Evolutionary conservation across 1,140 invertebrate species (phyloP), one percentile per base, ranked within the genome.

Genomic region (Anthonomus grandis): DNA sequence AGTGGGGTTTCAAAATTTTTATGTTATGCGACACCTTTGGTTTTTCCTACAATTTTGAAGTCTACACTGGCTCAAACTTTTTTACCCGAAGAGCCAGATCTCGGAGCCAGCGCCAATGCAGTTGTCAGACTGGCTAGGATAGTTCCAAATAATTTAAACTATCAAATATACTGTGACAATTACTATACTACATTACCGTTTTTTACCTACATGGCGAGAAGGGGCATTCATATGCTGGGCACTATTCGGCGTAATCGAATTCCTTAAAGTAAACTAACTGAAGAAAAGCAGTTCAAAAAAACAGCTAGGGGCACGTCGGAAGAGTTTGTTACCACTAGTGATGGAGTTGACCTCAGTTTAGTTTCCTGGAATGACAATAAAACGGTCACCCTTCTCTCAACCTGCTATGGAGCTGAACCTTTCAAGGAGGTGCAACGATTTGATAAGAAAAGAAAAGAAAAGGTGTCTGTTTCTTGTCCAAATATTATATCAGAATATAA

Each of bases 211-310:
- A n/a, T n/a, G n/a, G n/a, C n/a, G n/a, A n/a, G n/a, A n/a, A n/a
- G n/a, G n/a, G n/a, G n/a, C n/a, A n/a, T n/a, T n/a, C n/a, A n/a
- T n/a, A n/a, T n/a, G n/a, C 19, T 53, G 50, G 24, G n/a, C 2
- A 67, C 62, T 22, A 39, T 64, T 39, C 27, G 58, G 5, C 23
- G 58, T 55, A 64, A 67, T 39, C 46, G 62, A 49, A 38, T 67
- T 5, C 47, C 46, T 34, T 59, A 66, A 39, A 57, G 57, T 23
- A 52, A 59, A 39, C 48, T 67, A n/a, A 49, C 63, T 24, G 15
- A 39, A 38, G 57, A 65, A 36, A 45, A 3, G 5, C 10, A 22
- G 3, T 12, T 36, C 47, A 55, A 45, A 22, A 56, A 56, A 6
- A 57, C 4, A 9, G 2, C 34, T 13, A 25, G 27, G 12, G 21